Base-by-base conservation (phyloP, 2,113 vertebrate species). In the Mystacornis crossleyi region DNA sequence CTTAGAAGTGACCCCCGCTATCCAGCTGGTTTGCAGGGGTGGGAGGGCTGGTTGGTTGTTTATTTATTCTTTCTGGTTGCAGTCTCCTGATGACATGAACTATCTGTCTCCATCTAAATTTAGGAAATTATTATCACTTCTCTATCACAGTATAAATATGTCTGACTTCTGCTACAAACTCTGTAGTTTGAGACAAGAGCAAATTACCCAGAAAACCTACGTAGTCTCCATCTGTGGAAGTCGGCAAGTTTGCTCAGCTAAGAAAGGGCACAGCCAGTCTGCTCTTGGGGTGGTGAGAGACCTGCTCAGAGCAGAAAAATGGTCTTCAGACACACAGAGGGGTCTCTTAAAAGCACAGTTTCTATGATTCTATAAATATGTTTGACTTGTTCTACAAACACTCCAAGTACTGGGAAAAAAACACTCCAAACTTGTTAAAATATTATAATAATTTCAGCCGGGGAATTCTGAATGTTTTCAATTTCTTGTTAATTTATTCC, bases 401-500 rank as follows among this genome's bases (percentile, higher is more conserved):
- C 60, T 71, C n/a, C 21, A 84, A 89, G 26, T 42, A 67, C 53
- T 75, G 58, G 53, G 48, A 74, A 38, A 87, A 82, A 47, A 81
- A 29, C 18, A 25, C 1, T 33, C 14, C 71, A 42, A 82, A 82
- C n/a, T 85, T 90, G 47, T 87, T 90, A 81, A 93, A 93, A 81
- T 14, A 61, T 86, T 86, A 58, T 81, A 65, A 91, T 57, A 55
- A 55, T 69, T 91, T 89, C 57, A 91, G 8, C 38, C 0, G 0
- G 34, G 12, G 55, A 84, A 55, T 81, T 84, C 18, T 69, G 31
- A 64, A 74, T 23, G 31, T 57, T 94, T 95, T 72, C 20, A 55
- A 64, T 53, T 78, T 69, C 70, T 90, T 4, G 10, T 75, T 75
- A 85, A 94, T 93, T 91, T 93, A 87, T 95, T 92, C 88, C 53